A percentile compares a stretch with the other conserved stretches of the same genome.
Evolutionary conservation across 2,888 invertebrate species (phyloP).

Genomic region (Cecidostiba fungosa): DNA sequence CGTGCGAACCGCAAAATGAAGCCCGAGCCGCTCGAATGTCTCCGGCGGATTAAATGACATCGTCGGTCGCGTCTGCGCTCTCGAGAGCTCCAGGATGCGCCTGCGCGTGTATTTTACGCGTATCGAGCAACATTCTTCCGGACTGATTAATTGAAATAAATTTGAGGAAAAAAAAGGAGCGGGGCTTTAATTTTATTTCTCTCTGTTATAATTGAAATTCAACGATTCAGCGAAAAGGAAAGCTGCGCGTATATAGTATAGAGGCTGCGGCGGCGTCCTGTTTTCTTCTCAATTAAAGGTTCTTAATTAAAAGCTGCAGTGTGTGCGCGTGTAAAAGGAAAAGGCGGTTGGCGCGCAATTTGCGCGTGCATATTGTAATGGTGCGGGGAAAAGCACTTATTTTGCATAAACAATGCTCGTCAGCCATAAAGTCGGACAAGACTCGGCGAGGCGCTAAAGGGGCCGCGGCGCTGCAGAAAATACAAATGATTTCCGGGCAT

Average conservation of each 20-base stretch:
- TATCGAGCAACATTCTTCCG: too few relatives aligned
- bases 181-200: neutral
- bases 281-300: conserved; percentile 33
- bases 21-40: conserved; percentile 9
- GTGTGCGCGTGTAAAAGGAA: neutral
- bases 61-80: neutral
- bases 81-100: neutral
- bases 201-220: conserved; percentile 41
- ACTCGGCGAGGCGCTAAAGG: neutral
- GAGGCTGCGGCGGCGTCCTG: neutral
- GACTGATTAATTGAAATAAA: too few relatives aligned
- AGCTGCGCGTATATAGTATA: neutral
- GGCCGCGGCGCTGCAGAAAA: neutral
- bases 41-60: neutral
- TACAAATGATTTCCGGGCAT: conserved; percentile 48
- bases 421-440: conserved; percentile 14
- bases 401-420: conserved; percentile 44
- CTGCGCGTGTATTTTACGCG: too few relatives aligned
- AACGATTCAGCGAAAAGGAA: conserved; percentile 28
- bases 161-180: too few relatives aligned
- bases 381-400: conserved; percentile 31
- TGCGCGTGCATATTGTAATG: conserved; percentile 26
- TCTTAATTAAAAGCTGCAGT: conserved; percentile 23
- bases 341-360: conserved; percentile 13
- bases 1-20: conserved; percentile 20